Conservation (phyloP, 2,888 invertebrate species). For the Pycnomerus fuliginosus region DNA sequence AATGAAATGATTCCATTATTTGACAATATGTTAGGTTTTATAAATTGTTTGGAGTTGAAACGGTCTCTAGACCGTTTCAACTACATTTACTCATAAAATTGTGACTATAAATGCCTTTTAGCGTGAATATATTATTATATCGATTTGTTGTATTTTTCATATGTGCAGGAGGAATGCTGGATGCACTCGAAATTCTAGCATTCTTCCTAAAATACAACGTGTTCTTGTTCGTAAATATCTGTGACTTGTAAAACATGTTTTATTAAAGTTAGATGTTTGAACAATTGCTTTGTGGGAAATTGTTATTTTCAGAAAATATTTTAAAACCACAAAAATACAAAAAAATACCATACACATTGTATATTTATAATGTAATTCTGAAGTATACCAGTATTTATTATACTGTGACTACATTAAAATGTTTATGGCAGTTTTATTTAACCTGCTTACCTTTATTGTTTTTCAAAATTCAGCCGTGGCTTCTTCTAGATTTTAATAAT, state of each 20-base stretch:
- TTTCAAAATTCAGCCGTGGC: too few relatives aligned
- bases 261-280: conserved; percentile 56
- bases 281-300: conserved; percentile 57
- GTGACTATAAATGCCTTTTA: conserved; percentile 56
- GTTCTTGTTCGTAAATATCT: conserved; percentile 53
- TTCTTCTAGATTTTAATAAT: too few relatives aligned
- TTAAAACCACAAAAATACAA: conserved; percentile 54
- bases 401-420: conserved; percentile 56
- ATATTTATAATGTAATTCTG: conserved; percentile 60
- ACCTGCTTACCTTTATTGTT: too few relatives aligned
- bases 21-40: conserved; percentile 54
- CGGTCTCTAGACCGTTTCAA: conserved; percentile 1
- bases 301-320: conserved; percentile 59
- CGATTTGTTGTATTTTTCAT: conserved; percentile 49
- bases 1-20: conserved; percentile 51
- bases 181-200: conserved; percentile 28
- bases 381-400: conserved; percentile 59
- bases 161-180: conserved; percentile 45
- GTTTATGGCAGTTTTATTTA: conserved; percentile 40
- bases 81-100: conserved; percentile 43
- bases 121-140: conserved; percentile 51
- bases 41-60: too few relatives aligned
- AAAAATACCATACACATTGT: conserved; percentile 57
- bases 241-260: conserved; percentile 53
- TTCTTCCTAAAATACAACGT: conserved; percentile 46